Evolutionary conservation across 2,888 invertebrate genomes (phyloP), one percentile per base, ranked within the genome.

Genomic region (Platycheirus rosarum): DNA sequence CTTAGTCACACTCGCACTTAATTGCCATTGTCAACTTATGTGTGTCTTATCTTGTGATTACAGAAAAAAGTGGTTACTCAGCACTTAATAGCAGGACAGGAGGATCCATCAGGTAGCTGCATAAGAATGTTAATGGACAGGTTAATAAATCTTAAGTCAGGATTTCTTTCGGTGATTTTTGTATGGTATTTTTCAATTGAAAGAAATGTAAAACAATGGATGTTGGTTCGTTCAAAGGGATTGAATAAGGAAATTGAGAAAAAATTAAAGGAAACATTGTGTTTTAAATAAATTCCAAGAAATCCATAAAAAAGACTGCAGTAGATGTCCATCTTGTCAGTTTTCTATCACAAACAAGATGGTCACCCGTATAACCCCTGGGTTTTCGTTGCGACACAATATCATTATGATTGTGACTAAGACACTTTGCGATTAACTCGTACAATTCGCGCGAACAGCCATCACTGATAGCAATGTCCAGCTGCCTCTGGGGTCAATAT

Each of bases 1-100:
- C 66, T 66, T 44, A 73, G 23, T 78, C 77, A 73, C 16, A 4
- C 6, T 23, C 23, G 23, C 29, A 29, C 16, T 70, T 48, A 48
- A 70, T 42, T 62, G 26, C n/a, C 32, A 8, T 11, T 9, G 8
- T 16, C 8, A 8, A 13, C n/a, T n/a, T n/a, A n/a, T 9, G 1
- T 14, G 16, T 18, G 29, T 20, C 26, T 16, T 20, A 40, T 29
- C 44, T 60, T 75, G 26, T 20, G 49, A 13, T 57, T 14, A 29
- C 14, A 29, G 14, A 49, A 29, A 1, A 14, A n/a, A n/a, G n/a
- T n/a, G 11, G 26, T 29, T 11, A 29, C 29, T 2, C 4, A 49
- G 49, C 49, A 49, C 26, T 49, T 29, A 29, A 49, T 14, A 49
- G 5, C 9, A 49, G 4, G n/a, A 23, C 2, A 7, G 29, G 4